phyloP scores from a whole-genome alignment of 2,888 invertebrate genomes.

The Bhutanitis thaidina region DNA sequence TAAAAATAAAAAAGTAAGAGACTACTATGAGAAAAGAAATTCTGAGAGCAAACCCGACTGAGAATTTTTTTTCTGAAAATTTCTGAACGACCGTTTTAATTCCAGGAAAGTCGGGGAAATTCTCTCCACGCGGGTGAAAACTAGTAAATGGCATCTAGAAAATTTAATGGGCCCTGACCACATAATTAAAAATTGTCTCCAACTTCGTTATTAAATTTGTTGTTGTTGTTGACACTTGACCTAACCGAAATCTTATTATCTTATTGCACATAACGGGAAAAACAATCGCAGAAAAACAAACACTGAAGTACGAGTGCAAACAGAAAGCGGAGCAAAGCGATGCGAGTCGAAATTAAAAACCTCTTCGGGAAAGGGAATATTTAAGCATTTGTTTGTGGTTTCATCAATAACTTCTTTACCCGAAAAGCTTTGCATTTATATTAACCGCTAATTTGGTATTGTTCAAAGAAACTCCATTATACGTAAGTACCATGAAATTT shows the following conservation, averaged over 20 bases:
- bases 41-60: too few species aligned
- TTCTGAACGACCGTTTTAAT: too few species aligned
- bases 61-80: too few species aligned
- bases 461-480: neutral
- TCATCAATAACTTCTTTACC: conserved; percentile 9
- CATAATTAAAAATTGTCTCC: too few species aligned
- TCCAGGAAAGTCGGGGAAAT: too few species aligned
- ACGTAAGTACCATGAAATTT: too few species aligned
- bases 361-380: conserved; percentile 7
- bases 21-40: too few species aligned
- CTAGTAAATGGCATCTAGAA: too few species aligned
- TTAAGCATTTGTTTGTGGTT: conserved; percentile 1
- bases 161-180: too few species aligned
- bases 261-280: neutral
- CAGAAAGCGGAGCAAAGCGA: neutral
- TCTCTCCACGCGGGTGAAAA: too few species aligned
- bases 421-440: neutral
- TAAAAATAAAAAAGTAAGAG: too few species aligned
- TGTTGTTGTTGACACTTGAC: neutral
- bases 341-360: conserved; percentile 10
- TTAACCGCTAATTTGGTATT: neutral
- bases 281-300: conserved; percentile 14
- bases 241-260: neutral
- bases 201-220: too few species aligned
- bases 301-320: neutral